Evolutionary conservation across 2,113 vertebrate species (phyloP).

Genomic region (Hyaena hyaena): DNA sequence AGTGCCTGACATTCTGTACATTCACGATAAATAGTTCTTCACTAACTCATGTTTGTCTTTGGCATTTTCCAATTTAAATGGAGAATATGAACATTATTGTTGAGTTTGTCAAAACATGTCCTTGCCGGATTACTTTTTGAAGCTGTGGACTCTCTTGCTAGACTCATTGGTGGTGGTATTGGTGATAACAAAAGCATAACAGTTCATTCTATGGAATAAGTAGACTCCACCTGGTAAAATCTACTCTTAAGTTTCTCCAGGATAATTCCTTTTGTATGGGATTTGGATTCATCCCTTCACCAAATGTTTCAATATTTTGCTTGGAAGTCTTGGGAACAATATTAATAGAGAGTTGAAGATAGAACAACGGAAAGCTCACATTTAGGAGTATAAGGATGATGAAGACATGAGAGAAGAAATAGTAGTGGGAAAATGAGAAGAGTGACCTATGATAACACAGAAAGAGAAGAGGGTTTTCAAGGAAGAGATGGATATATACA

Average conservation of each 20-base stretch:
- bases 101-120: not conserved
- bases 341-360: not conserved
- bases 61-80: slow-evolving; percentile 1
- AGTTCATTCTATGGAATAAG: not conserved
- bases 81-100: not conserved
- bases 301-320: not conserved
- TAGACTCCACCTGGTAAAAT: not conserved
- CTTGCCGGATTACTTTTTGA: not conserved
- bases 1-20: not conserved
- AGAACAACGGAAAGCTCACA: not conserved
- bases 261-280: not conserved
- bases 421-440: not conserved
- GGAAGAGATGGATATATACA: not conserved
- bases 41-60: not conserved
- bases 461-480: not conserved
- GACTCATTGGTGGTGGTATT: not conserved
- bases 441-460: not conserved
- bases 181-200: not conserved
- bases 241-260: not conserved
- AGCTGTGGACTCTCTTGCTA: not conserved
- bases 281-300: not conserved
- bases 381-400: not conserved
- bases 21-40: not conserved
- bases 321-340: not conserved
- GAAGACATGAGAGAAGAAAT: not conserved